A percentile compares a stretch with the other conserved stretches of the same genome.
phyloP scores from a whole-genome alignment of 2,113 vertebrate species.

The Lepus europaeus region DNA sequence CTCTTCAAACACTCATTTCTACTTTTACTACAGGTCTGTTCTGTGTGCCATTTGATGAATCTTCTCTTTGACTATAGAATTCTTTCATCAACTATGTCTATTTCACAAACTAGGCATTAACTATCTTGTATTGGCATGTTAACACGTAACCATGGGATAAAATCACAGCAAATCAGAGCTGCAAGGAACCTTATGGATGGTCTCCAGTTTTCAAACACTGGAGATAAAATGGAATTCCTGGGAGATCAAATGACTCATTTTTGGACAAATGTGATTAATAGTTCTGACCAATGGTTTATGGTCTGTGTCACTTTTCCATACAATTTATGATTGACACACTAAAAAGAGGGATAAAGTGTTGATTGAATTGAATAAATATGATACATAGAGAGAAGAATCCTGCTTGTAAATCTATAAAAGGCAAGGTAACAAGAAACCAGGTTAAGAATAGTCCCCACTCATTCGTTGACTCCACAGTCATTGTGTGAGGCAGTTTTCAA shows the following conservation, averaged over 20 bases:
- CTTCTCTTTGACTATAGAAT: background rate
- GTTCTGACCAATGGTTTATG: slow-evolving; percentile 22
- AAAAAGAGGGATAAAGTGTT: background rate
- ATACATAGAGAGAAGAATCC: background rate
- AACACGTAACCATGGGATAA: background rate
- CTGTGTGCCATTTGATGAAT: background rate
- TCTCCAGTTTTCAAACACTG: background rate
- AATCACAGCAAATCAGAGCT: background rate
- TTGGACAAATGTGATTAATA: background rate
- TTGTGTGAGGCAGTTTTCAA: background rate
- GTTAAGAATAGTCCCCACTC: background rate
- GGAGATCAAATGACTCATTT: background rate
- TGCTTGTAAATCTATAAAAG: background rate
- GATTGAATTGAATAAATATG: background rate
- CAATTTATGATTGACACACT: background rate
- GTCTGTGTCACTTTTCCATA: background rate
- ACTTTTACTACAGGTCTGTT: background rate
- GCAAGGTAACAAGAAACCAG: background rate
- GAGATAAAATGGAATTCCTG: slow-evolving; percentile 11
- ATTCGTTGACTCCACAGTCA: background rate
- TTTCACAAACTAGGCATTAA: background rate
- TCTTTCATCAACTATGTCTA: background rate
- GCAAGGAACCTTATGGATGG: background rate
- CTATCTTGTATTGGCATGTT: background rate
- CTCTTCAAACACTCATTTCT: background rate